phyloP scores from a whole-genome alignment of 2,113 vertebrate species.

The Neotoma lepida region DNA sequence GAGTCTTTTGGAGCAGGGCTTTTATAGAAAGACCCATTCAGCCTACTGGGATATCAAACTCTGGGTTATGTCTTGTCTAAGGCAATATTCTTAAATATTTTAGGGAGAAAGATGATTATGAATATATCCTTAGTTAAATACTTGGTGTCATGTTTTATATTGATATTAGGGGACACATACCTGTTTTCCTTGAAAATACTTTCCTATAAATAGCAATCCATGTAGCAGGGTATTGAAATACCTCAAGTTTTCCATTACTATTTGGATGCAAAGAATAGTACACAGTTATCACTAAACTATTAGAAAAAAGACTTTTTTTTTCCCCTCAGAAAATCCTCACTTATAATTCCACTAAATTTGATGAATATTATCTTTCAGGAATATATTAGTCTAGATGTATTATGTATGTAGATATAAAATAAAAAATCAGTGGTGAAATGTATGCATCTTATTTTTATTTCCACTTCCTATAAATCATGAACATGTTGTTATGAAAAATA shows the following conservation, averaged over 20 bases:
- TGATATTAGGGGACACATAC: constrained; percentile 15
- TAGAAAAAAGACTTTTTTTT: background rate
- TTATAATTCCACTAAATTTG: background rate
- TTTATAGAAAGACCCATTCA: background rate
- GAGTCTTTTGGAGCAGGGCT: background rate
- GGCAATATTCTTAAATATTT: constrained; percentile 4
- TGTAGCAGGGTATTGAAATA: background rate
- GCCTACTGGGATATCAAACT: background rate
- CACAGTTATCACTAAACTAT: background rate
- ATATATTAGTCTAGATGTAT: background rate
- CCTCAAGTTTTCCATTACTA: background rate
- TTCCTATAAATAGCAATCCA: background rate
- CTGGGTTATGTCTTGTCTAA: background rate
- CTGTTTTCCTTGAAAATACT: background rate
- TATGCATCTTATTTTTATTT: background rate
- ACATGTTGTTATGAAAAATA: background rate
- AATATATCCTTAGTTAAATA: constrained; percentile 2
- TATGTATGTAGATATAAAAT: background rate
- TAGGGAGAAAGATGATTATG: constrained; percentile 8
- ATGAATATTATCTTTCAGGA: background rate
- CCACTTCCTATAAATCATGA: background rate
- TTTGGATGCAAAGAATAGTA: background rate
- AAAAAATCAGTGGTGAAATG: background rate
- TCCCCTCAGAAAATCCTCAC: background rate
- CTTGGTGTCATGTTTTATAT: background rate